Evolutionary conservation across 2,113 vertebrate species (phyloP), one percentile per base, ranked within the genome.

Genomic region (Sturnus vulgaris): DNA sequence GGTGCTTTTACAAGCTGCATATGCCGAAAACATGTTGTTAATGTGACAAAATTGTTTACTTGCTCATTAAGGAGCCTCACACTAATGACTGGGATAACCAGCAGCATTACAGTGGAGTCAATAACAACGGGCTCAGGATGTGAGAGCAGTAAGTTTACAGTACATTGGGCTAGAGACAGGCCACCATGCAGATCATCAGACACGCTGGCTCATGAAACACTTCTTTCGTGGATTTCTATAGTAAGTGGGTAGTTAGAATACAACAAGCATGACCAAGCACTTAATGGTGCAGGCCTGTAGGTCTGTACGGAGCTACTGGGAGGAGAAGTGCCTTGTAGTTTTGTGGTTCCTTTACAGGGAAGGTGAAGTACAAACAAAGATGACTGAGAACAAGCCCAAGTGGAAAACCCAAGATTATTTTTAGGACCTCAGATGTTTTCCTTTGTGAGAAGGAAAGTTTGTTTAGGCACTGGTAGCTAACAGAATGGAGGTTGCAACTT

Each of bases 1-100:
- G 66, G 28, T 56, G 65, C 55, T 95, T 95, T 92, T 88, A 88
- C 83, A 95, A 96, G 78, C 72, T 88, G 79, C 0, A 0, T 80
- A 70, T 73, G 46, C 71, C 0, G 0, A 89, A 95, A 92, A 95
- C 92, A 56, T 75, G 79, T 72, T 88, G 82, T 63, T 92, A 89
- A 95, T 93, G 84, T 70, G 84, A 88, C 87, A 91, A 61, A 90
- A 95, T 56, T 78, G 52, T 88, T 93, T 94, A 80, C 70, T 90
- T 75, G 37, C 68, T 93, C 30, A 28, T 90, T 90, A 88, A 86
- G 42, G 60, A 91, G 13, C 39, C 0, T 0, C 44, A 44, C 11
- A 2, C 28, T 86, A 91, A 77, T 2, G 11, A 72, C 39, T 42
- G 39, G 50, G 47, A 68, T 52, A 84, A 66, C 17, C 65, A 64